phyloP scores from a whole-genome alignment of 2,797 vertebrate species.

The Schizothorax lantsangensis region DNA sequence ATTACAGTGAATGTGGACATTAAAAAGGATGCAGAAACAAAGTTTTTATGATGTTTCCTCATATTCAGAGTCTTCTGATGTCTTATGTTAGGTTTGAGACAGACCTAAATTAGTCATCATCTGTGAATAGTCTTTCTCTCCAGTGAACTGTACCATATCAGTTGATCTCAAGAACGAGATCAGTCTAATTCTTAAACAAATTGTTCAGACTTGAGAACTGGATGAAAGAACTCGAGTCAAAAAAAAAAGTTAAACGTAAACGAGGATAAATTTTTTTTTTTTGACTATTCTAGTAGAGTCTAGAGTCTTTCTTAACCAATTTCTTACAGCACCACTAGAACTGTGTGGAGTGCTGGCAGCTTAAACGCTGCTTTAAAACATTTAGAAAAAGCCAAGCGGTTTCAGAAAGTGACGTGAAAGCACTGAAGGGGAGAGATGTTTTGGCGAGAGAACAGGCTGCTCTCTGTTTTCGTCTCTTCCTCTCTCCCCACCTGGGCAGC shows the following conservation, averaged over 20 bases:
- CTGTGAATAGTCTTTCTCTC: not conserved
- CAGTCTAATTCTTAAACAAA: not conserved
- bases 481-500: constrained; percentile 79
- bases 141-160: not conserved
- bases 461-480: constrained; percentile 76
- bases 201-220: not conserved
- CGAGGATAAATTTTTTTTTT: not conserved
- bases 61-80: not conserved
- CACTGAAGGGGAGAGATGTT: constrained; percentile 55
- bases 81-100: not conserved
- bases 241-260: not conserved
- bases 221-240: not conserved
- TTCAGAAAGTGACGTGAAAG: constrained; percentile 56
- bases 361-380: constrained; percentile 11
- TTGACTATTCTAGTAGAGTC: not conserved
- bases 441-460: constrained; percentile 79
- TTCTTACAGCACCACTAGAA: constrained; percentile 6
- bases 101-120: not conserved
- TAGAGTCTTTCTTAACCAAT: not conserved
- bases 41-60: not conserved
- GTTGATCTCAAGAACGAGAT: not conserved
- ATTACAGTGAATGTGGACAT: not conserved
- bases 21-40: not conserved
- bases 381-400: constrained; percentile 25
- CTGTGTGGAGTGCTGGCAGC: constrained; percentile 5